Evolutionary conservation across 2,797 vertebrate genomes (phyloP), one percentile per base, ranked within the genome.

Genomic region (Hyperoplus immaculatus): DNA sequence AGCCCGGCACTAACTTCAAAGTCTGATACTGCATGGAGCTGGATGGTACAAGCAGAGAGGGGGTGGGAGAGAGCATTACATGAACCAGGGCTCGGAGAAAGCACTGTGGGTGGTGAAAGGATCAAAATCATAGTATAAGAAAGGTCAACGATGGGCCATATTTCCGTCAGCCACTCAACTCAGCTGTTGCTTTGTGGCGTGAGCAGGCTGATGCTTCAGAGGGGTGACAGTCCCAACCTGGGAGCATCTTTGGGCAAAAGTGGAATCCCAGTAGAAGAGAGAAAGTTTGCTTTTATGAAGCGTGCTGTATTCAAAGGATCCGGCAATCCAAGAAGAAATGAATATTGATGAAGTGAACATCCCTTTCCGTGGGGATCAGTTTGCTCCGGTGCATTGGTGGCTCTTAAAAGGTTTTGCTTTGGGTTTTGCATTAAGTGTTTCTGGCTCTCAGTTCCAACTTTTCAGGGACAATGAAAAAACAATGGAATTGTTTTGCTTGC

Each of bases 1-100:
- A 57, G 21, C 29, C 50, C 67, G 15, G 36, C 69, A 53, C 68
- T 75, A 69, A 77, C 85, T 81, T 92, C 79, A 89, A 85, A 88
- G 87, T 56, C 5, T 36, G 68, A 8, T 38, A 18, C 42, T 50
- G 16, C 16, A 45, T 49, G 47, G 59, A 69, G 54, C 50, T 51
- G 50, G 60, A 56, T 54, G 70, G 60, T 46, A 14, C 57, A 69
- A 57, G 82, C 38, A 1, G 80, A 29, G 29, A 29, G 29, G 29
- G 29, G 29, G 29, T 29, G 58, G 50, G 47, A 61, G 46, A 21
- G 60, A 60, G 57, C 12, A 71, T n/a, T 49, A 56, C 8, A 68
- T 53, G 36, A 73, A 58, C 56, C 64, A 41, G 64, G 36, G 47
- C 73, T 73, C 8, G 6, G 64, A 66, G 68, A 80, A 75, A 80